phyloP scores from a whole-genome alignment of 2,797 vertebrate species.

The Synanceia verrucosa region DNA sequence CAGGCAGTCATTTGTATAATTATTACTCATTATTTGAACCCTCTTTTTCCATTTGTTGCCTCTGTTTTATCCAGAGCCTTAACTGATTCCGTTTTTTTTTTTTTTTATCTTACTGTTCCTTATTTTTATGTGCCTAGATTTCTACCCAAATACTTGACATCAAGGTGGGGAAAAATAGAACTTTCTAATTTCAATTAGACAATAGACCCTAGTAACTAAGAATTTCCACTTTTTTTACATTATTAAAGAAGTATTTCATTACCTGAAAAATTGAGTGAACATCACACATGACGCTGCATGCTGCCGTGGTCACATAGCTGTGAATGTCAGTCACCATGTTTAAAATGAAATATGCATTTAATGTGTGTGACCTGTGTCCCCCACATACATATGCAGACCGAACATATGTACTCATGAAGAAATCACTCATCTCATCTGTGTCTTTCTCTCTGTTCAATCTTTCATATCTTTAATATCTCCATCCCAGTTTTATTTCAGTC shows the following conservation, averaged over 20 bases:
- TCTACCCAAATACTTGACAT: background rate
- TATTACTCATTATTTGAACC: no score
- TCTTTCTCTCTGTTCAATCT: slow-evolving; percentile 21
- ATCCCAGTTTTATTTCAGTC: background rate
- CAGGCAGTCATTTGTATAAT: background rate
- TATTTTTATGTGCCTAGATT: slow-evolving; percentile 55
- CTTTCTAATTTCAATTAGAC: slow-evolving; percentile 10
- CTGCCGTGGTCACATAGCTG: slow-evolving; percentile 36
- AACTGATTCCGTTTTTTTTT: slow-evolving; percentile 23
- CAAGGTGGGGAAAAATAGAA: background rate
- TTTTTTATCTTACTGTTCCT: slow-evolving; percentile 49
- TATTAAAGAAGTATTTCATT: slow-evolving; percentile 10
- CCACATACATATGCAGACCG: background rate
- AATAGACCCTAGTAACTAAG: slow-evolving; percentile 34
- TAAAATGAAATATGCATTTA: slow-evolving; percentile 53
- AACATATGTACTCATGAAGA: background rate
- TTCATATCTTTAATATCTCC: slow-evolving; percentile 16
- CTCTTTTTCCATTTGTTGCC: slow-evolving; percentile 33
- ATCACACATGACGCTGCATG: background rate
- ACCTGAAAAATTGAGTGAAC: background rate
- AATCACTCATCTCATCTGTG: slow-evolving; percentile 1
- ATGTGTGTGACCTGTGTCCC: background rate
- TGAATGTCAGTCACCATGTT: slow-evolving; percentile 60
- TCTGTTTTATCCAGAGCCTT: slow-evolving; percentile 42
- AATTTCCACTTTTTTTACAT: slow-evolving; percentile 10